Evolutionary conservation across 1,140 invertebrate species (phyloP), one percentile per base, ranked within the genome.

Genomic region (Dreissena polymorpha): DNA sequence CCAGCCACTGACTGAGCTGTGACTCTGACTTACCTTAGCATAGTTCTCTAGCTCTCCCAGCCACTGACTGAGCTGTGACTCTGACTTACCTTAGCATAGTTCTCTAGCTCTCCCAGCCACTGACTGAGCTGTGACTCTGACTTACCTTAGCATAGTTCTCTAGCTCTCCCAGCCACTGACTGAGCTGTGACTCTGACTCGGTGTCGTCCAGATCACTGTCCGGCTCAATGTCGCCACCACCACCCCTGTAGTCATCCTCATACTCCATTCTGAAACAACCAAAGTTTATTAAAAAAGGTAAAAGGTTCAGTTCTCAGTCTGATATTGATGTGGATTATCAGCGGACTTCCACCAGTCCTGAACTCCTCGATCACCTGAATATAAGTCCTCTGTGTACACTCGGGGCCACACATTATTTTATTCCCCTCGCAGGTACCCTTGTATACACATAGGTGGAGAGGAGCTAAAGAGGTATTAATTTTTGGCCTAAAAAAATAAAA

Each of bases 71-170:
- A 81, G 70, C 39, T 81, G 78, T 8, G 78, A 81, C 23, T 81
- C 78, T 21, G 51, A 73, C 16, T 81, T n/a, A n/a, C n/a, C n/a
- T n/a, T n/a, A n/a, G n/a, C n/a, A 73, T 81, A 81, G 78, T 81
- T 81, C 63, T 81, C 78, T 6, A 81, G 70, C 65, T 81, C 78
- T 16, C 78, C 70, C 14, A 81, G 78, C 78, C 78, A 81, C 49
- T 81, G 78, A 53, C 69, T 73, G 21, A 81, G 70, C 39, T 81
- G 78, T 8, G 78, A 81, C 23, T 81, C 78, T 21, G 51, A 73
- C 50, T 21, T 23, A 81, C 78, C 78, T 81, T 81, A 29, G 78
- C 78, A 73, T 81, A 81, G 78, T 81, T 81, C 63, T 81, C 78
- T 6, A 81, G 70, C 65, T 81, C 78, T 16, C 78, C 70, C 14